A percentile compares a stretch with the other conserved stretches of the same genome.
These are phyloP conservation scores for Hydrotaea cyrtoneurina DNA, from an alignment of 2,888 invertebrate species.

Conservation along the genomic window DNA sequence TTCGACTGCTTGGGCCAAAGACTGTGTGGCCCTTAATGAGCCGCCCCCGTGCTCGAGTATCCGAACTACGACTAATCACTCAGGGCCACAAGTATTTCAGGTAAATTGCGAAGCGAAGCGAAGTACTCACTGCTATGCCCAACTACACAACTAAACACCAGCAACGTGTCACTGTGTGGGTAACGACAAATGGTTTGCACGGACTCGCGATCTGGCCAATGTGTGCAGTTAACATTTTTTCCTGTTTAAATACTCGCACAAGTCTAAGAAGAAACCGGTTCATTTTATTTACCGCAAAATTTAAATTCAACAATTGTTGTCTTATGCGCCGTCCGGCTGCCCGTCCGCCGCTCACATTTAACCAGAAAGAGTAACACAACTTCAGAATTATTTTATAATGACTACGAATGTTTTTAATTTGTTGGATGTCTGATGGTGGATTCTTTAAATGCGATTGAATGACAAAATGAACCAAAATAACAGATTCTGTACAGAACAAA, in stretches of 20 bases:
- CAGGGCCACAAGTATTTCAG: too few species aligned
- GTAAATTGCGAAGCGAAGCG: background rate
- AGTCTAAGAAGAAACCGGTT: slow-evolving; percentile 60
- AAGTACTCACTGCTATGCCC: background rate
- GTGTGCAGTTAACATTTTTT: slow-evolving; percentile 46
- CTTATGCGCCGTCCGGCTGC: background rate
- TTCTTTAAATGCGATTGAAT: background rate
- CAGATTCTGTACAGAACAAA: slow-evolving; percentile 36
- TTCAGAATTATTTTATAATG: slow-evolving; percentile 14
- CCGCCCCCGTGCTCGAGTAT: too few species aligned
- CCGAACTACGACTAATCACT: too few species aligned
- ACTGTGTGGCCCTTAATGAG: too few species aligned
- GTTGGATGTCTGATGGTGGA: background rate
- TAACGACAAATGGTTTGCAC: background rate
- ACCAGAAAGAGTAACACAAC: slow-evolving; percentile 11
- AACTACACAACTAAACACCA: background rate
- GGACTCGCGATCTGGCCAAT: background rate
- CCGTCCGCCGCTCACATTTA: background rate
- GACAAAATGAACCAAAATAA: background rate
- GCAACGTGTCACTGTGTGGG: slow-evolving; percentile 7
- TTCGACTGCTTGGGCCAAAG: too few species aligned
- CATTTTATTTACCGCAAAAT: slow-evolving; percentile 47
- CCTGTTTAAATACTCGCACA: slow-evolving; percentile 50
- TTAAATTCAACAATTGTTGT: slow-evolving; percentile 53
- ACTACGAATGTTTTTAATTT: background rate